These are phyloP conservation scores for Lepilemur septentrionalis DNA, from an alignment of 2,797 vertebrate species.

Conservation along the genomic window DNA sequence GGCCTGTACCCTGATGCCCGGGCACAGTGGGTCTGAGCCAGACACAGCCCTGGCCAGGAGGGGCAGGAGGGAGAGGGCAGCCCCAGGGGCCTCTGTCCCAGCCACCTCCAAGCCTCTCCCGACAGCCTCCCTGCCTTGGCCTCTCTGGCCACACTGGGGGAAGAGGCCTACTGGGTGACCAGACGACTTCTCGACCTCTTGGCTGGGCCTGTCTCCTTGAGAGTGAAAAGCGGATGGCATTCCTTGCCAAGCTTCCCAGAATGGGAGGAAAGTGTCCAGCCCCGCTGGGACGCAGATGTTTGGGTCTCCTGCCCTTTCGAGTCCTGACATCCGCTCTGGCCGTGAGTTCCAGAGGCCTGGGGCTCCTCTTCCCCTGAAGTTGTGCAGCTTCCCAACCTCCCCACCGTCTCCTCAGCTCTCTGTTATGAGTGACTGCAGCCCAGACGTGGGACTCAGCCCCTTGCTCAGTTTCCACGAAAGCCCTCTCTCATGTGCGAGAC, in stretches of 20 bases:
- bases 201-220: not conserved
- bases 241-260: not conserved
- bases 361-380: not conserved
- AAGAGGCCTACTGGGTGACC: not conserved
- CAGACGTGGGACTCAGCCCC: not conserved
- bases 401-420: not conserved
- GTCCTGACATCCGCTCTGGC: not conserved
- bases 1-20: not conserved
- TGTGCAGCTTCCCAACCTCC: not conserved
- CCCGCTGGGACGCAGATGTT: fast-evolving
- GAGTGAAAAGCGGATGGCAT: not conserved
- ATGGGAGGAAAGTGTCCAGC: not conserved
- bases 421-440: no score
- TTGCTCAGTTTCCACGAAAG: not conserved
- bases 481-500: not conserved
- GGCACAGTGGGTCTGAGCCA: not conserved
- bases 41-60: no score
- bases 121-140: not conserved
- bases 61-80: not conserved
- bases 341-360: fast-evolving
- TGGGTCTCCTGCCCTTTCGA: not conserved
- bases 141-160: not conserved
- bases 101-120: fast-evolving
- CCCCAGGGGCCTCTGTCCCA: fast-evolving
- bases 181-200: not conserved